A percentile compares a stretch with the other conserved stretches of the same genome.
Evolutionary conservation across 2,888 invertebrate genomes (phyloP).

Genomic region (Meta bourneti): DNA sequence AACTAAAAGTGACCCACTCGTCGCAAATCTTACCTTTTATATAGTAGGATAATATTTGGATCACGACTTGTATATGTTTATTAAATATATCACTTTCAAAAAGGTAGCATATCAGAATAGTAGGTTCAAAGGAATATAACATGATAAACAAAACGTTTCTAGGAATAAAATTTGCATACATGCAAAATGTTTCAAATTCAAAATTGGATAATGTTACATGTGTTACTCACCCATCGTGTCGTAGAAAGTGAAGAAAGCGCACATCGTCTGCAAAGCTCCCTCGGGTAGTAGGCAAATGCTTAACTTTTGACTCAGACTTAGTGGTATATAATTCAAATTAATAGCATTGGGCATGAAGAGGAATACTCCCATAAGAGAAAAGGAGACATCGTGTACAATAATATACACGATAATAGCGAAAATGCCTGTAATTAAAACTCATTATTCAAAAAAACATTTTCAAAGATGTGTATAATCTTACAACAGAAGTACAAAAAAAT

Average conservation of each 20-base stretch:
- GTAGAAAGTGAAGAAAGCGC: conserved; percentile 23
- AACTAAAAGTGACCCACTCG: no score
- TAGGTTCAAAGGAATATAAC: no score
- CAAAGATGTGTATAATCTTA: neutral
- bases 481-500: no score
- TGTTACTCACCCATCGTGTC: conserved; percentile 38
- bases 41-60: no score
- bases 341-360: conserved; percentile 4
- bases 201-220: no score
- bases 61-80: no score
- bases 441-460: neutral
- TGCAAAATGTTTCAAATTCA: no score
- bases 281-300: conserved; percentile 54
- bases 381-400: conserved; percentile 29
- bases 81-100: no score
- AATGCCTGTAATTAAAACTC: conserved; percentile 16
- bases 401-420: conserved; percentile 37
- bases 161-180: no score
- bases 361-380: conserved; percentile 4
- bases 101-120: no score
- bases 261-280: conserved; percentile 41
- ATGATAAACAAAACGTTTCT: no score
- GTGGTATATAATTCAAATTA: conserved; percentile 28
- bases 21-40: no score
- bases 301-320: conserved; percentile 41